Base-by-base conservation (phyloP, 2,113 vertebrate genomes). In the Cyphomyrus plagiostoma region DNA sequence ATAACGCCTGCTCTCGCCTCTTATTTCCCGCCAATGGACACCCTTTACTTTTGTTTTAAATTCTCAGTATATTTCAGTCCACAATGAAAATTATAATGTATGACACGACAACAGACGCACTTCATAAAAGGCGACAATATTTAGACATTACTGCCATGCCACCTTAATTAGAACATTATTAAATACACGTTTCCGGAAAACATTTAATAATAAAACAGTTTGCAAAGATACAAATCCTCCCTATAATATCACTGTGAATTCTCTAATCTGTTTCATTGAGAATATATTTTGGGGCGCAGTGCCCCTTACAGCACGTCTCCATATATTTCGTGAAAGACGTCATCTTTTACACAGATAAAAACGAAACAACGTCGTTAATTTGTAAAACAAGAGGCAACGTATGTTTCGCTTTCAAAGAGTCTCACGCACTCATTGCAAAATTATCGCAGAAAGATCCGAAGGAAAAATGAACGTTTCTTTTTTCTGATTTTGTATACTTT, bases 401-500 rank as follows among this genome's bases (percentile, higher is more conserved):
- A 53, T 88, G 23, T 66, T 70, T 88, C 87, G 13, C 8, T 39
- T 56, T 23, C 87, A 74, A 70, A 74, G 39, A 88, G 66, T 48
- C 10, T n/a, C 17, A 35, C 21, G 87, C 87, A 88, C 19, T 74
- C 42, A 26, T 23, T 74, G 10, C 58, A 53, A 45, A 66, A 62
- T 23, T n/a, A 88, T 19, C n/a, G 35, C 56, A 21, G 85, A 87
- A 35, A 17, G 5, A 88, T 46, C 6, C 39, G 35, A 3, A 88
- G 21, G 30, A 19, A 62, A 56, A 45, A 35, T 8, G 0, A 23
- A 88, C 13, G 45, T 11, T 53, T 45, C 21, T n/a, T 62, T 26
- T 88, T 23, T 88, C 52, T 66, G 52, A 62, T 88, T 88, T 80
- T 45, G 74, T 49, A 19, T 85, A 58, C 35, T 84, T n/a, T 80